phyloP scores from a whole-genome alignment of 2,113 vertebrate genomes.

The Stegostoma tigrinum region DNA sequence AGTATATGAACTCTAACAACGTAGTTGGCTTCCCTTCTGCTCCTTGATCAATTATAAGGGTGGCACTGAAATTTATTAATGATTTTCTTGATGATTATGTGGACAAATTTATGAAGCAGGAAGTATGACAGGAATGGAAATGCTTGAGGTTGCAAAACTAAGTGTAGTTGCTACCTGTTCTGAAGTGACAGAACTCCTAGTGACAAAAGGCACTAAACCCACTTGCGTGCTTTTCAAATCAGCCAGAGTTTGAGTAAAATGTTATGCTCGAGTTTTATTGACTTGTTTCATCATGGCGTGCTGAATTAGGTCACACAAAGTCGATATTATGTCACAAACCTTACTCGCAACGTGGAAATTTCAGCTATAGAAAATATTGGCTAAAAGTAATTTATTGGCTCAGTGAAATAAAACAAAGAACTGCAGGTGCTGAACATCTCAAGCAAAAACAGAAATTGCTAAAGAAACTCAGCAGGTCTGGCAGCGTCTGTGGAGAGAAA shows the following conservation, averaged over 20 bases:
- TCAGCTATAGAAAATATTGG: neutral
- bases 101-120: neutral
- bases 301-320: neutral
- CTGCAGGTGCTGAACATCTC: too few relatives aligned
- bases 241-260: neutral
- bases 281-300: neutral
- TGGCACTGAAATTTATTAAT: neutral
- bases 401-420: neutral
- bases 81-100: neutral
- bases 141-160: neutral
- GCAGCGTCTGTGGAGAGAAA: too few relatives aligned
- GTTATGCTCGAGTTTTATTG: neutral
- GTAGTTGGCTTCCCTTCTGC: neutral
- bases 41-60: neutral
- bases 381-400: neutral
- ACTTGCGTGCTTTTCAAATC: neutral
- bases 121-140: neutral
- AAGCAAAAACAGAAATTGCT: too few relatives aligned
- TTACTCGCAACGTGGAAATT: neutral
- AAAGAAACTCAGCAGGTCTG: too few relatives aligned
- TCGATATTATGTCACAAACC: neutral
- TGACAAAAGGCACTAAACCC: neutral
- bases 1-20: neutral
- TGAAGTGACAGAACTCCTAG: neutral
- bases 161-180: neutral